Conservation (phyloP, 2,113 vertebrate species). For the Tragelaphus buxtoni region DNA sequence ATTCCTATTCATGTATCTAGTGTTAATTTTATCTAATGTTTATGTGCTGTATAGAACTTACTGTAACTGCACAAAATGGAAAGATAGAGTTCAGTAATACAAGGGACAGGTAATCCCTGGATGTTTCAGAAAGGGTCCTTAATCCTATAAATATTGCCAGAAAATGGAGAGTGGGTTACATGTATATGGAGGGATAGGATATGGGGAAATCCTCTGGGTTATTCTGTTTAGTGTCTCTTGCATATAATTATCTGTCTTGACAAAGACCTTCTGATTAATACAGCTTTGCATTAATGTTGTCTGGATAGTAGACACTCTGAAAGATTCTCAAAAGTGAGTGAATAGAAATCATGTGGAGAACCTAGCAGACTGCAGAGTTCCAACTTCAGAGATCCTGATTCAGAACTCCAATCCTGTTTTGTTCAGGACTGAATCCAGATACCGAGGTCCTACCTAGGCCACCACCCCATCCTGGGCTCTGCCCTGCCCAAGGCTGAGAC, state of each 20-base stretch:
- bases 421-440: background rate
- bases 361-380: background rate
- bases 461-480: background rate
- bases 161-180: background rate
- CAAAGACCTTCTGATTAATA: background rate
- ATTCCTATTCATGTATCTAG: background rate
- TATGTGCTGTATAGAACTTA: background rate
- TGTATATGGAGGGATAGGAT: background rate
- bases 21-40: background rate
- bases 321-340: background rate
- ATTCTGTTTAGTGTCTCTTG: background rate
- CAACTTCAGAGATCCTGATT: background rate
- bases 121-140: background rate
- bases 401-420: background rate
- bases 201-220: background rate
- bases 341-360: background rate
- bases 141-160: background rate
- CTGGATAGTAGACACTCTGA: background rate
- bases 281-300: background rate
- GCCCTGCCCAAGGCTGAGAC: background rate
- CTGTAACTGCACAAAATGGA: background rate
- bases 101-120: background rate
- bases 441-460: background rate
- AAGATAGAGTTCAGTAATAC: background rate
- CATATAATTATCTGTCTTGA: background rate